Evolutionary conservation across 1,140 invertebrate genomes (phyloP), one percentile per base, ranked within the genome.

Genomic region (Lordiphosa mommai): DNA sequence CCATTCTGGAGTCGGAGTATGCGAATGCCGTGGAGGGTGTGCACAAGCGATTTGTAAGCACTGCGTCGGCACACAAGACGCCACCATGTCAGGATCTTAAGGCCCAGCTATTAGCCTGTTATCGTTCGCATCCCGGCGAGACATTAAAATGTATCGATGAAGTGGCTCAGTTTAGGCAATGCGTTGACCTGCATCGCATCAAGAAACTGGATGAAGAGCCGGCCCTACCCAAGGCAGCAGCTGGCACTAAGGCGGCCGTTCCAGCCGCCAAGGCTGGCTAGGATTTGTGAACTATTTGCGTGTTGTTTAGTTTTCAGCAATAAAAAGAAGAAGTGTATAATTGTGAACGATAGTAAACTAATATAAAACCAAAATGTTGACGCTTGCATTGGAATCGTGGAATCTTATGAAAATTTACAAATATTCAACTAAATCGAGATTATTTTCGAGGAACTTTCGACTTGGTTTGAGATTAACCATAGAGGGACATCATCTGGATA

Each of bases 51-150:
- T 89, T 89, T 29, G 71, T 88, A 3, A 87, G 67, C 57, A 79
- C 88, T 9, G 69, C 86, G 0, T 65, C 82, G 4, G 43, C 68
- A 13, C 77, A 87, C 44, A 87, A 89, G 63, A 57, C 73, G 12
- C 89, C 89, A n/a, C 90, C 90, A 17, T 92, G 91, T 47, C 61
- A 88, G 29, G 85, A 89, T 7, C 86, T 89, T 12, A 91, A 89
- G 49, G 73, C 89, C 4, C 88, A 90, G 73, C 82, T 92, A 3
- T 61, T 91, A 2, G 89, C 91, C 52, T 92, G 91, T 53, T 92
- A 91, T 56, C 88, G 90, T 46, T 88, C 90, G 0, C 59, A 91
- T 90, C 90, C 91, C 33, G 88, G 85, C 12, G 89, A 91, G 72
- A 90, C 88, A 10, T 55, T 92, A 0, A 90, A 90, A 32, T 92